Percentiles rank a stretch among this genome's conserved stretches.
phyloP scores from a whole-genome alignment of 2,113 vertebrate species.

The Electrona antarctica region DNA sequence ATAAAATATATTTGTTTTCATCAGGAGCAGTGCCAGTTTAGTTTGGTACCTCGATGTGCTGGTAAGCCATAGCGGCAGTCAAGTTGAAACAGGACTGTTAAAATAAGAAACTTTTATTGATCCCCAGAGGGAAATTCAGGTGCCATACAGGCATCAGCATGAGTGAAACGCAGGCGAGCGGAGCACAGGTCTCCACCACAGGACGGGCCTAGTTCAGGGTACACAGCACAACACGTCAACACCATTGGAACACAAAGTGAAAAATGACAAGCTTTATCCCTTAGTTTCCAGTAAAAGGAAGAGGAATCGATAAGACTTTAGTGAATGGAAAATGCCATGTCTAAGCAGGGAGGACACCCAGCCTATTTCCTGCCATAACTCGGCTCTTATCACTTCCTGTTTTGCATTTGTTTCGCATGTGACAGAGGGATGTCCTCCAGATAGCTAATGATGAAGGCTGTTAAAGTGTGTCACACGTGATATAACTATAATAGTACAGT shows the following conservation, averaged over 20 bases:
- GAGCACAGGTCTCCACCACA: no score
- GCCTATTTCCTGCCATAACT: background rate
- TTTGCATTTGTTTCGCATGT: background rate
- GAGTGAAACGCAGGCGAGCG: no score
- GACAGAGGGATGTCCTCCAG: background rate
- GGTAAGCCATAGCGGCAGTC: no score
- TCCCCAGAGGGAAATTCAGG: no score
- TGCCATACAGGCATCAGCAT: no score
- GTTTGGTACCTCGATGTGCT: no score
- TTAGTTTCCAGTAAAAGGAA: background rate
- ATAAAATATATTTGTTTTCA: no score
- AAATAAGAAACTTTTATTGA: no score
- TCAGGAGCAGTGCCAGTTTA: no score
- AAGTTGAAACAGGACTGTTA: no score
- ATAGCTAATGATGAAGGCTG: background rate
- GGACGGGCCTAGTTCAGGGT: slow-evolving; percentile 15
- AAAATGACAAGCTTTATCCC: slow-evolving; percentile 22
- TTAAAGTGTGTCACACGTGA: background rate
- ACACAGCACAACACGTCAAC: background rate
- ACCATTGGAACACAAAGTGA: slow-evolving; percentile 34
- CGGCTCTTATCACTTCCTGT: background rate
- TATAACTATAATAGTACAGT: background rate
- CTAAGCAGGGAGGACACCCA: background rate
- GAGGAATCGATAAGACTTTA: background rate
- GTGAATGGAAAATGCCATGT: background rate